Evolutionary conservation across 2,797 vertebrate genomes (phyloP), one percentile per base, ranked within the genome.

Genomic region (Menidia menidia): DNA sequence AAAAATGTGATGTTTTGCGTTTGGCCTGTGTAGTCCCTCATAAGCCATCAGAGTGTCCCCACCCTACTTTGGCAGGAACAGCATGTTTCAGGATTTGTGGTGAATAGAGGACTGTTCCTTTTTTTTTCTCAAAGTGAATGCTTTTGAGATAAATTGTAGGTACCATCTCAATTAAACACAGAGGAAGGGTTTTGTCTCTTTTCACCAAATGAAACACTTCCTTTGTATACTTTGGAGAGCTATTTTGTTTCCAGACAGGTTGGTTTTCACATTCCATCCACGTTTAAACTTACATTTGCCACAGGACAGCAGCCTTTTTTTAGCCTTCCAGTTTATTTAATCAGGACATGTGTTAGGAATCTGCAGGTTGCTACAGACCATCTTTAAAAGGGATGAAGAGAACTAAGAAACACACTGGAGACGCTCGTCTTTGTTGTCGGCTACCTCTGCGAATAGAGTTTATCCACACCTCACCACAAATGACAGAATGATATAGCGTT

Each of bases 141-240:
- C 51, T 80, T 67, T 72, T 71, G 83, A 82, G 74, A 73, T 67
- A 66, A 82, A 60, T 45, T 58, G 79, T 12, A 54, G 77, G 25
- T 25, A 25, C 25, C 25, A 25, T 25, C 25, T 25, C 73, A 60
- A 87, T 53, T 75, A 73, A 83, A 67, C 71, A 60, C 45, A 85
- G 65, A 70, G 55, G 83, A 77, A 82, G 32, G 60, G 44, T 41
- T 73, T 6, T 19, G 39, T 64, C 77, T 80, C 55, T 58, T 69
- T 59, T 75, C 71, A 68, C 62, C 76, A 88, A 84, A 87, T 86
- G 78, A 91, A 92, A 91, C 78, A 83, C 79, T 85, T 89, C 77
- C 78, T 83, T 76, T 92, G 85, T 89, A 31, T 88, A 87, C 53
- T 54, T 74, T 66, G 68, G 77, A 64, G 65, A 73, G 75, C 51